phyloP scores from a whole-genome alignment of 53 echinoderm and acorn worm species.

The Holothuria scabra region DNA sequence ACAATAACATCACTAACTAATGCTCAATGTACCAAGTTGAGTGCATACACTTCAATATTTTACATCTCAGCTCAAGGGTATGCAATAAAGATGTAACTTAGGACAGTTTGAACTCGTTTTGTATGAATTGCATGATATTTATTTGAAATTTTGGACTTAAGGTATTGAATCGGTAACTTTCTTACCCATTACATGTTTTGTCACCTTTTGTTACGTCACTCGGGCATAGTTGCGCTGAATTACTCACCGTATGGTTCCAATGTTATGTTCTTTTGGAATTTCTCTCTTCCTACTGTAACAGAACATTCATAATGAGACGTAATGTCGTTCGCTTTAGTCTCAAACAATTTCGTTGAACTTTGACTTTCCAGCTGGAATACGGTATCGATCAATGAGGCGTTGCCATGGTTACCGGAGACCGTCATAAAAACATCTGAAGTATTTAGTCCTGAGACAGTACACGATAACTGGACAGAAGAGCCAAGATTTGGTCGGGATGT shows the following conservation, averaged over 20 bases:
- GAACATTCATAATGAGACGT: background rate
- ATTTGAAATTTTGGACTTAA: too few relatives aligned
- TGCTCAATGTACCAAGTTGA: too few relatives aligned
- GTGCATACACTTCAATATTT: too few relatives aligned
- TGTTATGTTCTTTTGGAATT: background rate
- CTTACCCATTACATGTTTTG: too few relatives aligned
- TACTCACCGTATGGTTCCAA: conserved; percentile 8
- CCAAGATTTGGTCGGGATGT: conserved; percentile 16
- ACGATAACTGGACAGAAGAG: background rate
- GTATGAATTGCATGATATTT: too few relatives aligned
- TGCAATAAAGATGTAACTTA: too few relatives aligned
- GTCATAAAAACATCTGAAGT: background rate
- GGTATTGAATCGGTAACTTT: too few relatives aligned
- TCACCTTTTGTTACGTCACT: too few relatives aligned
- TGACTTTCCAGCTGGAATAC: background rate
- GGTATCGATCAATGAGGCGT: conserved; percentile 11
- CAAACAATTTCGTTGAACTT: background rate
- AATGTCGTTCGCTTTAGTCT: background rate
- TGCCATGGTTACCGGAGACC: background rate
- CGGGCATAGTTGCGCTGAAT: too few relatives aligned
- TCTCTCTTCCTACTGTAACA: background rate
- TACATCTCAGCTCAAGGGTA: too few relatives aligned
- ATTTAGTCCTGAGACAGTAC: background rate
- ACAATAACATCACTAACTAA: too few relatives aligned
- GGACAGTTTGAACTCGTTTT: too few relatives aligned